Conservation (phyloP, 2,113 vertebrate species). For the Cathartes aura region DNA sequence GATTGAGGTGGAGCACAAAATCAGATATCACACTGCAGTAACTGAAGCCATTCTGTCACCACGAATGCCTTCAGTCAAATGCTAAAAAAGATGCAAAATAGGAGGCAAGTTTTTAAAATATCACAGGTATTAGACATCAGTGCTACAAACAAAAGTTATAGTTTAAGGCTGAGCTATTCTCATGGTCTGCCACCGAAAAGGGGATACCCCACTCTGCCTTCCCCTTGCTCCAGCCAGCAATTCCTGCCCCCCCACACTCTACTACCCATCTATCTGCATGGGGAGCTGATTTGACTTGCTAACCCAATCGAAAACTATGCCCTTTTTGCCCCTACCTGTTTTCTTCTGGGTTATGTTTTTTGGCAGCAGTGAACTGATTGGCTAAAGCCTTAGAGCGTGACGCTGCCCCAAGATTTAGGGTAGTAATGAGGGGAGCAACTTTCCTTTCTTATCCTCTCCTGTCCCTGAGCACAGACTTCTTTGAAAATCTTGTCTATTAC, state of each 20-base stretch:
- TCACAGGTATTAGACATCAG: not conserved
- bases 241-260: not conserved
- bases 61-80: not conserved
- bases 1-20: not conserved
- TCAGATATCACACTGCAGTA: not conserved
- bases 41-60: not conserved
- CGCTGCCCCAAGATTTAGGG: not conserved
- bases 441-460: not conserved
- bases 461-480: not conserved
- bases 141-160: not conserved
- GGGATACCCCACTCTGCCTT: not conserved
- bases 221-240: not conserved
- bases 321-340: rapidly evolving
- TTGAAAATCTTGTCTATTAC: not conserved
- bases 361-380: not conserved
- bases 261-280: not conserved
- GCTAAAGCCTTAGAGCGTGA: not conserved
- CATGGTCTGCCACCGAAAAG: not conserved
- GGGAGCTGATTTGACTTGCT: not conserved
- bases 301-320: not conserved
- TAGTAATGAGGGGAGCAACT: not conserved
- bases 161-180: not conserved
- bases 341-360: not conserved
- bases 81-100: not conserved
- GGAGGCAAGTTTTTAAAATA: not conserved